Evolutionary conservation across 2,113 vertebrate genomes (phyloP).

Genomic region (Varanus salvator): DNA sequence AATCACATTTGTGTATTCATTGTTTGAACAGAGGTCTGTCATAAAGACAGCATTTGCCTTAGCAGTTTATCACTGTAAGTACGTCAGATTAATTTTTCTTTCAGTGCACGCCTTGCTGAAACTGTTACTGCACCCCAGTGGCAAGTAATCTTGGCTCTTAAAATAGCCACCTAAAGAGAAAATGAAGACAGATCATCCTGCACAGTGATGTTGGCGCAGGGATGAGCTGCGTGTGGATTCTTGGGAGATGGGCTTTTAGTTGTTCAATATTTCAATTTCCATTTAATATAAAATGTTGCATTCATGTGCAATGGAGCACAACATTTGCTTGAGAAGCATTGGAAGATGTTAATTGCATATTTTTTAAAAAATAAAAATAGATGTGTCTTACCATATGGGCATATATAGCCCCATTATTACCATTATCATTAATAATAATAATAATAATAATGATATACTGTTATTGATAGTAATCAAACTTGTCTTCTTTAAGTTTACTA

Average conservation of each 20-base stretch:
- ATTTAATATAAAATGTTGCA: not conserved
- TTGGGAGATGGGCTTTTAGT: not conserved
- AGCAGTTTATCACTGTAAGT: not conserved
- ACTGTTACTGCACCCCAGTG: not conserved
- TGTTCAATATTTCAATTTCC: not conserved
- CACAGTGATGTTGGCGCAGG: not conserved
- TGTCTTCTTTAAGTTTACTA: not conserved
- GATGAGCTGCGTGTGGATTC: not conserved
- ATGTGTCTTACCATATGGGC: not conserved
- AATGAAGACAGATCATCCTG: not conserved
- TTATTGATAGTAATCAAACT: too few relatives aligned
- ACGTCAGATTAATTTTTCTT: not conserved
- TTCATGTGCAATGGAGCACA: not conserved
- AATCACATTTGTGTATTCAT: not conserved
- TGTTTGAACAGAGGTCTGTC: conserved; percentile 1
- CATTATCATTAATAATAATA: too few relatives aligned
- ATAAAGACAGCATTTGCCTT: not conserved
- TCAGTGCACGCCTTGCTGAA: not conserved
- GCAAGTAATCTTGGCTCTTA: conserved; percentile 9
- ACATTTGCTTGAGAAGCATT: not conserved
- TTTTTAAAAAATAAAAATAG: too few relatives aligned
- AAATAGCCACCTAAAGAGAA: not conserved
- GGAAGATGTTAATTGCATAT: not conserved
- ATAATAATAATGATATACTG: too few relatives aligned
- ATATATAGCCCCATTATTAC: not conserved